These are phyloP conservation scores for Clamator glandarius DNA, from an alignment of 2,797 vertebrate species.

Conservation along the genomic window DNA sequence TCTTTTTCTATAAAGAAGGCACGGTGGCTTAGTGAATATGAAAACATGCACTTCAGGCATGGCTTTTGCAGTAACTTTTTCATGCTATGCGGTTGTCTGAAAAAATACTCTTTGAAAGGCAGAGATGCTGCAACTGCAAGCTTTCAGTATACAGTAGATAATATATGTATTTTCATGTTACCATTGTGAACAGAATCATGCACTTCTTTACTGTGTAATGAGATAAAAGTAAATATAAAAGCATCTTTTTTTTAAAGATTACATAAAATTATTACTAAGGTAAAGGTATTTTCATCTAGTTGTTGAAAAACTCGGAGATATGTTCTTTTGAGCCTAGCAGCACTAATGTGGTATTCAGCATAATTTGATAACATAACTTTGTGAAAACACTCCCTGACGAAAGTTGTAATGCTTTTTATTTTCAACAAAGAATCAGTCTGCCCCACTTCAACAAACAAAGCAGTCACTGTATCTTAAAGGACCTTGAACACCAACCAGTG, in stretches of 20 bases:
- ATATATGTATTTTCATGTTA: not conserved
- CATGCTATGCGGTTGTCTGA: not conserved
- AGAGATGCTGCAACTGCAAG: not conserved
- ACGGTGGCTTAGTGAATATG: not conserved
- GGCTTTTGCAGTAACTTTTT: not conserved
- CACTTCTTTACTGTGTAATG: not conserved
- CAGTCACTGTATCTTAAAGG: constrained; percentile 24
- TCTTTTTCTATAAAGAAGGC: not conserved
- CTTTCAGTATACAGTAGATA: not conserved
- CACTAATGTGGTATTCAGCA: not conserved
- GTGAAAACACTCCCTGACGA: not conserved
- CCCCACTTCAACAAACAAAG: not conserved
- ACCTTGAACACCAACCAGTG: not conserved
- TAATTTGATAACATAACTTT: not conserved
- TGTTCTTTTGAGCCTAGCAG: not conserved
- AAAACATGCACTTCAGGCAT: not conserved
- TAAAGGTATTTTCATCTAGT: constrained; percentile 15
- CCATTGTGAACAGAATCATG: not conserved
- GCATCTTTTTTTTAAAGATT: not conserved
- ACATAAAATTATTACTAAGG: not conserved
- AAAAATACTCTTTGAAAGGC: not conserved
- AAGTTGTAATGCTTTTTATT: not conserved
- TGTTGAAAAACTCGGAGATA: not conserved
- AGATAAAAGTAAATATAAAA: not conserved
- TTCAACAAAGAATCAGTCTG: not conserved